Base-by-base conservation (phyloP, 2,888 invertebrate species). In the Melanargia galathea region DNA sequence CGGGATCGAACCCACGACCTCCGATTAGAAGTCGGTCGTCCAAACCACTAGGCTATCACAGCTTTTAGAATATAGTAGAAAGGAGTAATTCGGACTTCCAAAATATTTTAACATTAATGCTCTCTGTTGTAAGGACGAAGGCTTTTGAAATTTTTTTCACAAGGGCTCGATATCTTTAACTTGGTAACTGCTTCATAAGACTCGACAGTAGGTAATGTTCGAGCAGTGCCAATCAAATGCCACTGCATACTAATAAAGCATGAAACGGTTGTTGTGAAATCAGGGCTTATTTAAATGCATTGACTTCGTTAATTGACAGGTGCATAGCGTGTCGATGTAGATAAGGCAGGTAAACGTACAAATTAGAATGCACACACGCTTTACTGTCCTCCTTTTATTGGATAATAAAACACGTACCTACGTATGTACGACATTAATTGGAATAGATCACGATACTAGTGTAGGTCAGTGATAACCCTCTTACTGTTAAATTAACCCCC, bases 241-340 rank as follows among this genome's bases (percentile, higher is more conserved):
- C 52, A 46, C 46, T 57, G 64, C 45, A 56, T 64, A 57, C 61
- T 46, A 64, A 64, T 59, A 59, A 59, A 51, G 20, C 45, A 52
- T 57, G 64, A 59, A 55, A 62, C 55, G 49, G 55, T 62, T 55
- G 57, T 57, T 40, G 63, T 60, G 54, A 63, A 60, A 57, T 55
- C 55, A 58, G 59, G 45, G 60, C 58, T 60, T 38, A 63, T 56
- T 43, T 57, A 56, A 46, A 65, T 60, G 63, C 60, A 60, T 52
- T 48, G 57, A 52, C 30, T 57, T 60, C 51, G 57, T 66, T 66
- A 66, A 66, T 66, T 63, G 66, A 66, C 66, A 66, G 66, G 60
- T 60, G 66, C 66, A 54, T 63, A 54, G 66, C 66, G 57, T 66
- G 63, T 63, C 20, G 48, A 56, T 60, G 49, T 49, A 60, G 60